Percentiles rank a stretch among this genome's conserved stretches.
Conservation (phyloP, 2,888 invertebrate species). For the Hipparchia semele region DNA sequence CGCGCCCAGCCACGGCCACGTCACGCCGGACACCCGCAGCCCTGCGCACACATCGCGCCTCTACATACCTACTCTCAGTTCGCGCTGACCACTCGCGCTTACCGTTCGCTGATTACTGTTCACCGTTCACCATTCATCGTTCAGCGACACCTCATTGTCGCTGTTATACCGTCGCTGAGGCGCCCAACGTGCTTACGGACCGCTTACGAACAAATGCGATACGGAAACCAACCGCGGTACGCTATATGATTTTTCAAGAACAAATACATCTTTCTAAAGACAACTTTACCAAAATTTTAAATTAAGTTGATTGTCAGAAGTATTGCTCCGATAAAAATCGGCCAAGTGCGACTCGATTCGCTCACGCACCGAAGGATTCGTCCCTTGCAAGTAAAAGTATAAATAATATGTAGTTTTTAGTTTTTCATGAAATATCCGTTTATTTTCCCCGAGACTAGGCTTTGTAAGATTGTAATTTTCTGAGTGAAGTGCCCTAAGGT, state of each 20-base stretch:
- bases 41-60: conserved; percentile 83
- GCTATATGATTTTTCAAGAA: background rate
- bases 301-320: background rate
- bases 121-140: background rate
- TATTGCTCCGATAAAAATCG: background rate
- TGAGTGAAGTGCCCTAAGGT: too few species aligned
- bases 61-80: conserved; percentile 60
- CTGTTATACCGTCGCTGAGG: conserved; percentile 12
- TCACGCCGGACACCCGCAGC: conserved; percentile 89
- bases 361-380: too few species aligned
- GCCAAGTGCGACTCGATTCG: background rate
- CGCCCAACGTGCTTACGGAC: background rate
- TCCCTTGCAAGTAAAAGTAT: too few species aligned
- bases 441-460: too few species aligned
- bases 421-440: too few species aligned
- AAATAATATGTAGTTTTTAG: too few species aligned
- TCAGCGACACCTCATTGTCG: background rate
- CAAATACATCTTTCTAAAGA: background rate
- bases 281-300: background rate
- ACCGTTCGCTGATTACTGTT: conserved; percentile 7
- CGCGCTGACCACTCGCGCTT: conserved; percentile 43
- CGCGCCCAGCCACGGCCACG: conserved; percentile 90
- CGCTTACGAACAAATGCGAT: conserved; percentile 1
- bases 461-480: too few species aligned
- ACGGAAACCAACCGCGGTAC: background rate